Conservation (phyloP, 2,113 vertebrate species). For the Callospermophilus lateralis region DNA sequence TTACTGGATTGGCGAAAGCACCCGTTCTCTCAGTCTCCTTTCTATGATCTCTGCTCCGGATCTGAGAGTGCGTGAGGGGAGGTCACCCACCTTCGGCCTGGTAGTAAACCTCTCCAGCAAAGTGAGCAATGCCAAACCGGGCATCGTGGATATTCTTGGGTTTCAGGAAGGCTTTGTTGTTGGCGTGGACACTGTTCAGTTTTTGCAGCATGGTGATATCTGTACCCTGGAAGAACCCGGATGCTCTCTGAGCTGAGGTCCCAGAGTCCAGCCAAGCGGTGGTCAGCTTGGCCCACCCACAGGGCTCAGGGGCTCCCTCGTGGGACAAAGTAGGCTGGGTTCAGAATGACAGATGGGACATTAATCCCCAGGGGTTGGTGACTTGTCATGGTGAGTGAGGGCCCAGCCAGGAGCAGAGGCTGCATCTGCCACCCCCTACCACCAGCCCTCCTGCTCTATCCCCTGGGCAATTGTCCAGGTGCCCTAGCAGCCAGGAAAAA, state of each 20-base stretch:
- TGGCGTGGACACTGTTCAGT: slow-evolving; percentile 91
- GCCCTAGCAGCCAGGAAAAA: not conserved
- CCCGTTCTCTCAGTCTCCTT: not conserved
- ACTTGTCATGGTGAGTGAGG: not conserved
- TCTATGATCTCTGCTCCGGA: not conserved
- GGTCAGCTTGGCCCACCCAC: too few species aligned
- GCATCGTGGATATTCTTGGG: slow-evolving; percentile 93
- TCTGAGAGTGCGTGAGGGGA: not conserved
- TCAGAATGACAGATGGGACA: not conserved
- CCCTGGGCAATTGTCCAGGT: not conserved
- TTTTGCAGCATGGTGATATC: slow-evolving; percentile 95
- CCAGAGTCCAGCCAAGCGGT: not conserved
- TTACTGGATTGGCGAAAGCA: not conserved
- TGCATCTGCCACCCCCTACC: accelerated
- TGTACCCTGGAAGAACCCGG: slow-evolving; percentile 91
- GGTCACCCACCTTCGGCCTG: slow-evolving; percentile 92
- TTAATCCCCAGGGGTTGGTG: not conserved
- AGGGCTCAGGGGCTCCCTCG: not conserved
- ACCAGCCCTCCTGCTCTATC: not conserved
- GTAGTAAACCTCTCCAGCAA: slow-evolving; percentile 95
- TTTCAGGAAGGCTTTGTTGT: slow-evolving; percentile 91
- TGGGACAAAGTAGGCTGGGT: not conserved
- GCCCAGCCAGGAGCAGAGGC: not conserved
- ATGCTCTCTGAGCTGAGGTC: not conserved
- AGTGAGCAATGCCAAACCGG: slow-evolving; percentile 95